Conservation (phyloP, 1,140 invertebrate species). For the Drosophila bipectinata region DNA sequence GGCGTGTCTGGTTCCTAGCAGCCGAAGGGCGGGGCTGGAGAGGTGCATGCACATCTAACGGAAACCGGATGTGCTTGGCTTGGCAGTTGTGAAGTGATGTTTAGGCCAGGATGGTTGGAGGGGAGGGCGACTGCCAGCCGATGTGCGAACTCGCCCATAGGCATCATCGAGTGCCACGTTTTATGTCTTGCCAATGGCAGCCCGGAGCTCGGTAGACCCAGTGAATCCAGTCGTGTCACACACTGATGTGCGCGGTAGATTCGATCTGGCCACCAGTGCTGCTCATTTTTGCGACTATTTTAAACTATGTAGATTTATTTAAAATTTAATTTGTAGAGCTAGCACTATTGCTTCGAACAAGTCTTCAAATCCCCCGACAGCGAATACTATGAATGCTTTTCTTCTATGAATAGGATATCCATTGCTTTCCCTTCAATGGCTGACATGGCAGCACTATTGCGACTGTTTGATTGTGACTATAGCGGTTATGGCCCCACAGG, state of each 20-base stretch:
- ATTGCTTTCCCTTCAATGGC: neutral
- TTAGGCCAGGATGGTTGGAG: constrained; percentile 52
- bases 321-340: neutral
- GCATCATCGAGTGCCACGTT: constrained; percentile 79
- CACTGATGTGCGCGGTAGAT: constrained; percentile 8
- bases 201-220: constrained; percentile 31
- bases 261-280: constrained; percentile 5
- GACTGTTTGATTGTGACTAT: constrained; percentile 20
- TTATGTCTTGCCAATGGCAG: constrained; percentile 73
- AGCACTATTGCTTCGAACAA: no score
- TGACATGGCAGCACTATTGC: constrained; percentile 15
- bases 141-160: constrained; percentile 73
- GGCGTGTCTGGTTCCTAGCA: neutral
- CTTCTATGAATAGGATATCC: no score
- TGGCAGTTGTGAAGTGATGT: constrained; percentile 80
- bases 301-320: neutral
- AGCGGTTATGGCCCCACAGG: constrained; percentile 69
- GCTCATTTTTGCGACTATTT: neutral
- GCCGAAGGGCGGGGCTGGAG: neutral
- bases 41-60: constrained; percentile 66
- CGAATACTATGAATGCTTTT: no score
- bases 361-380: no score
- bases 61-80: constrained; percentile 80
- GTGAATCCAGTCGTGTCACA: constrained; percentile 44
- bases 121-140: neutral